A percentile compares a stretch with the other conserved stretches of the same genome.
Conservation (phyloP, 1,140 invertebrate species). For the Musca domestica region DNA sequence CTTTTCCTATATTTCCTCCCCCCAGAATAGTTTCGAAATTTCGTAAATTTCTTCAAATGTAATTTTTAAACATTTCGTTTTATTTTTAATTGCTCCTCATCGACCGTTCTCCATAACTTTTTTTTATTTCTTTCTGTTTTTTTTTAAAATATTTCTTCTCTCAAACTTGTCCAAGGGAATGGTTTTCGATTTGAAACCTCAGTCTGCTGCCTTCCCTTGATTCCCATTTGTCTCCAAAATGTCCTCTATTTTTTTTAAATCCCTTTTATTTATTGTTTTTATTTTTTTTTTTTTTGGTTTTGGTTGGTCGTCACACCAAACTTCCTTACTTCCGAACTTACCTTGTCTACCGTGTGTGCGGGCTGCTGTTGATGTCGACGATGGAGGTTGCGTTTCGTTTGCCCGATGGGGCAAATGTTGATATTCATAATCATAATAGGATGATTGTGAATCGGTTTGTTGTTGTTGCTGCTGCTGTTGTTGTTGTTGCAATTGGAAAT, state of each 20-base stretch:
- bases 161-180: too few species aligned
- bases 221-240: background rate
- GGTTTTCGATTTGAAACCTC: background rate
- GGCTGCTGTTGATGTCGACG: slow-evolving; percentile 36
- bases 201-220: background rate
- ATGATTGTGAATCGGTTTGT: slow-evolving; percentile 29
- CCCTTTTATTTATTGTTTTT: background rate
- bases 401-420: slow-evolving; percentile 39
- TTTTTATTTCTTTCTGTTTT: too few species aligned
- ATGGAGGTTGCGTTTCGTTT: slow-evolving; percentile 13
- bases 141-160: too few species aligned
- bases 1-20: too few species aligned
- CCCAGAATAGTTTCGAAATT: too few species aligned
- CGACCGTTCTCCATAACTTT: too few species aligned
- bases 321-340: slow-evolving; percentile 27
- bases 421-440: slow-evolving; percentile 29
- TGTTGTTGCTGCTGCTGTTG: slow-evolving; percentile 33
- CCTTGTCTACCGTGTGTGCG: slow-evolving; percentile 52
- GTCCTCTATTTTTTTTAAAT: background rate
- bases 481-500: slow-evolving; percentile 35
- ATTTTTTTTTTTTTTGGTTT: background rate
- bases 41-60: too few species aligned
- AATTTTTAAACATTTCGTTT: too few species aligned
- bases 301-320: background rate
- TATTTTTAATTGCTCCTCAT: too few species aligned